phyloP scores from a whole-genome alignment of 35 echinoderm and acorn worm species.

The Heliocidaris tuberculata region DNA sequence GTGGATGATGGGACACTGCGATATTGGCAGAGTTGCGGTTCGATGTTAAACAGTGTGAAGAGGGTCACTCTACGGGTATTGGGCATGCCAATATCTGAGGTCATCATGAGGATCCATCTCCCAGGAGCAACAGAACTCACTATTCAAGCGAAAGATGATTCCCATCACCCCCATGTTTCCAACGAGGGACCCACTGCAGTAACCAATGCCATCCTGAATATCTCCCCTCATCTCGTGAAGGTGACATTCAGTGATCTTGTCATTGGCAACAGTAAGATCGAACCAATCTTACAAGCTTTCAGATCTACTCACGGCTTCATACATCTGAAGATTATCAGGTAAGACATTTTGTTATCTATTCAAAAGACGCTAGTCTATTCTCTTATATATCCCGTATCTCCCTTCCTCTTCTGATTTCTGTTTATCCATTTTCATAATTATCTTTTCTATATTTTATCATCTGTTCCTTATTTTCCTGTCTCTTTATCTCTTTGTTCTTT shows the following conservation, averaged over 20 bases:
- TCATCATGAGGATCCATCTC: neutral
- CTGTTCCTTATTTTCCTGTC: too few species aligned
- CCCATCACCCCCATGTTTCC: neutral
- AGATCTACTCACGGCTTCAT: neutral
- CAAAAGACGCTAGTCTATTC: too few species aligned
- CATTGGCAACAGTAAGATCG: neutral
- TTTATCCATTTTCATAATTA: too few species aligned
- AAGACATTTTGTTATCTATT: neutral
- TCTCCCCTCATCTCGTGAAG: neutral
- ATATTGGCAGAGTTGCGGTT: neutral
- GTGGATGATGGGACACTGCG: neutral
- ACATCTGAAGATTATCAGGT: neutral
- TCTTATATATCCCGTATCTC: too few species aligned
- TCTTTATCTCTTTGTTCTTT: too few species aligned
- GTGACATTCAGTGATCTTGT: neutral
- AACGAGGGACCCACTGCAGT: neutral
- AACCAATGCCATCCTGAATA: neutral
- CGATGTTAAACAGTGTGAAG: neutral
- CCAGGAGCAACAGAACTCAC: neutral
- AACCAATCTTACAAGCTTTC: neutral
- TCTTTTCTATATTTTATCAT: too few species aligned
- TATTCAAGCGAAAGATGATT: neutral
- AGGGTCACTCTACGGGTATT: neutral
- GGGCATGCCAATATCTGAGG: neutral
- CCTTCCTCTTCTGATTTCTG: too few species aligned